Evolutionary conservation across 2,113 vertebrate genomes (phyloP).

Genomic region (Equus quagga): DNA sequence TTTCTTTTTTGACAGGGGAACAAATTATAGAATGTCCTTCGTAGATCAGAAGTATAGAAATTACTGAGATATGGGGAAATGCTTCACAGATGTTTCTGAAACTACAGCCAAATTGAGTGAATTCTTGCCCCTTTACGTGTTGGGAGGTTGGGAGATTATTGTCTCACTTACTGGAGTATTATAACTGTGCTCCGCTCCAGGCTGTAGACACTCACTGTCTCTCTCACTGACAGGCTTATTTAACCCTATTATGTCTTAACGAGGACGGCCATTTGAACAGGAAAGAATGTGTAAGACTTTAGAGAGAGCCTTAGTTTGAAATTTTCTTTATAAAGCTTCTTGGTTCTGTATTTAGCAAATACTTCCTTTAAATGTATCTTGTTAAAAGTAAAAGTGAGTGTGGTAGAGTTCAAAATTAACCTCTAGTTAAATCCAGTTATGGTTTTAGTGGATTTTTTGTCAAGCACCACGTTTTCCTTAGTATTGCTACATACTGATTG

Average conservation of each 20-base stretch:
- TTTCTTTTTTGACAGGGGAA: conserved; percentile 54
- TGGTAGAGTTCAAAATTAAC: conserved; percentile 27
- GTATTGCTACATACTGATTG: background rate
- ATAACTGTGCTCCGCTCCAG: conserved; percentile 60
- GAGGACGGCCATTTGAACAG: background rate
- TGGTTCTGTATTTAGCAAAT: conserved; percentile 20
- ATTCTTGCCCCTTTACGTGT: conserved; percentile 52
- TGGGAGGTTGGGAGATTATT: conserved; percentile 12
- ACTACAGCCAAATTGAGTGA: conserved; percentile 51
- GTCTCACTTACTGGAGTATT: conserved; percentile 69
- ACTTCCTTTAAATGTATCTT: conserved; percentile 34
- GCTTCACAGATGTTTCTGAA: conserved; percentile 81
- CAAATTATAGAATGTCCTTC: conserved; percentile 47
- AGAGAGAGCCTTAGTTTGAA: conserved; percentile 39
- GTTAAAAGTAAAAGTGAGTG: conserved; percentile 41
- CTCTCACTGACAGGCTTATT: conserved; percentile 35
- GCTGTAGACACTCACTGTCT: background rate
- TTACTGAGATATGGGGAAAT: conserved; percentile 81
- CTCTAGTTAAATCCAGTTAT: background rate
- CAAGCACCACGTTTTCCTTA: background rate
- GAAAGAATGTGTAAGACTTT: conserved; percentile 26
- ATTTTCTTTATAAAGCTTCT: conserved; percentile 20
- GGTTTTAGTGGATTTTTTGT: conserved; percentile 2
- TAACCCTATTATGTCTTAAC: conserved; percentile 14
- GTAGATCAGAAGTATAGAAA: conserved; percentile 66